Conservation (phyloP, 2,888 invertebrate genomes). For the Embidobia sp. region DNA sequence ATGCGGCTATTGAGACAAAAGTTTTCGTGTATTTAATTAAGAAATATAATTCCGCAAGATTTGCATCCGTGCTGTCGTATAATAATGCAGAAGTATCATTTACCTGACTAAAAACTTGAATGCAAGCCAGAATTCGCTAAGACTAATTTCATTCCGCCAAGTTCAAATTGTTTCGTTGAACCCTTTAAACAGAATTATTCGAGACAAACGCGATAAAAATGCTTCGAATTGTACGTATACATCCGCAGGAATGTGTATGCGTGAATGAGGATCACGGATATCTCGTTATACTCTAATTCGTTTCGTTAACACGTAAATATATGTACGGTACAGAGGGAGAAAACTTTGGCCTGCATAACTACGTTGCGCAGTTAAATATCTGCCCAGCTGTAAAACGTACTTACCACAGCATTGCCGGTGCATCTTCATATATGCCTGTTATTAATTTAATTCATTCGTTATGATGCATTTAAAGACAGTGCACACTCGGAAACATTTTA, state of each 20-base stretch:
- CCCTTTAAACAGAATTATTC: conserved; percentile 26
- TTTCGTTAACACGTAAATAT: too few relatives aligned
- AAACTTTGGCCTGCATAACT: too few relatives aligned
- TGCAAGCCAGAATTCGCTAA: conserved; percentile 34
- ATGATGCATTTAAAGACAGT: too few relatives aligned
- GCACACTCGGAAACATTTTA: too few relatives aligned
- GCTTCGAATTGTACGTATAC: conserved; percentile 29
- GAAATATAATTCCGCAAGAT: conserved; percentile 31
- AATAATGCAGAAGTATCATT: conserved; percentile 34
- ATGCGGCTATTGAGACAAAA: conserved; percentile 2
- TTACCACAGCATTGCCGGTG: too few relatives aligned
- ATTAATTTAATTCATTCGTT: too few relatives aligned
- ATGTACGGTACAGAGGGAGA: too few relatives aligned
- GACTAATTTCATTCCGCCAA: conserved; percentile 40
- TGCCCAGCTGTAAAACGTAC: too few relatives aligned
- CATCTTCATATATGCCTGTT: too few relatives aligned
- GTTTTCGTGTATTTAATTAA: conserved; percentile 27
- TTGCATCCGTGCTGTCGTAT: conserved; percentile 7
- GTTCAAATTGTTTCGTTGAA: conserved; percentile 38
- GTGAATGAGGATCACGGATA: too few relatives aligned
- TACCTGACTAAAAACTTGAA: conserved; percentile 39
- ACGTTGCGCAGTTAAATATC: too few relatives aligned
- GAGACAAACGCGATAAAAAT: conserved; percentile 11
- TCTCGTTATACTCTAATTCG: too few relatives aligned
- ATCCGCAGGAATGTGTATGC: neutral